Evolutionary conservation across 2,113 vertebrate genomes (phyloP).

Genomic region (Centrocercus urophasianus): DNA sequence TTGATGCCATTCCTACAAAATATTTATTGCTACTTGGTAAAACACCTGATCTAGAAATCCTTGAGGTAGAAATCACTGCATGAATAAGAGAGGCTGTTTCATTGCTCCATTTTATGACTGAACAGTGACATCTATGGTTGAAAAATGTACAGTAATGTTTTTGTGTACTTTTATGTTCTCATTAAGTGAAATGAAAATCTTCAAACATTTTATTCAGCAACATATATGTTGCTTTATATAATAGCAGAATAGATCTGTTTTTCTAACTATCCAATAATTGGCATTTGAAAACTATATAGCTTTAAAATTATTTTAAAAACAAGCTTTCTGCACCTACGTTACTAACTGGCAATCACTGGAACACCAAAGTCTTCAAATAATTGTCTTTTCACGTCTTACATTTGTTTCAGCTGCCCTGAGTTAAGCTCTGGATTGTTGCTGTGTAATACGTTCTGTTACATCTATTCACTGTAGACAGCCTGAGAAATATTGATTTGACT

Average conservation of each 20-base stretch:
- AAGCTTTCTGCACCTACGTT: not conserved
- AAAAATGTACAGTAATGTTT: not conserved
- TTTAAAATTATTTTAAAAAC: not conserved
- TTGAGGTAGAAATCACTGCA: not conserved
- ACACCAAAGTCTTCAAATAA: not conserved
- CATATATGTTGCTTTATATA: not conserved
- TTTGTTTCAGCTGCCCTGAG: not conserved
- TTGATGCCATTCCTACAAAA: not conserved
- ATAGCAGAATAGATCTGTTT: not conserved
- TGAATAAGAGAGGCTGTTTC: conserved; percentile 2
- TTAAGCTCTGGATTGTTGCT: not conserved
- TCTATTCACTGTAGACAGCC: not conserved
- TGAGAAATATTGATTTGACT: not conserved
- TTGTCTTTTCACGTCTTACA: not conserved
- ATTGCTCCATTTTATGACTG: conserved; percentile 31
- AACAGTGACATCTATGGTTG: conserved; percentile 70
- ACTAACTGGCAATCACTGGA: not conserved
- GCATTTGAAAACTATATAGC: not conserved
- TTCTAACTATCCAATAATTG: not conserved
- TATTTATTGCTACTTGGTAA: not conserved
- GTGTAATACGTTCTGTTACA: not conserved
- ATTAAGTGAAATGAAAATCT: not conserved
- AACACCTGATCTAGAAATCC: not conserved
- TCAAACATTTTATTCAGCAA: not conserved
- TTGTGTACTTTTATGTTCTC: not conserved